These are phyloP conservation scores for Heteromyza rotundicornis DNA, from an alignment of 2,888 invertebrate species.

Conservation along the genomic window DNA sequence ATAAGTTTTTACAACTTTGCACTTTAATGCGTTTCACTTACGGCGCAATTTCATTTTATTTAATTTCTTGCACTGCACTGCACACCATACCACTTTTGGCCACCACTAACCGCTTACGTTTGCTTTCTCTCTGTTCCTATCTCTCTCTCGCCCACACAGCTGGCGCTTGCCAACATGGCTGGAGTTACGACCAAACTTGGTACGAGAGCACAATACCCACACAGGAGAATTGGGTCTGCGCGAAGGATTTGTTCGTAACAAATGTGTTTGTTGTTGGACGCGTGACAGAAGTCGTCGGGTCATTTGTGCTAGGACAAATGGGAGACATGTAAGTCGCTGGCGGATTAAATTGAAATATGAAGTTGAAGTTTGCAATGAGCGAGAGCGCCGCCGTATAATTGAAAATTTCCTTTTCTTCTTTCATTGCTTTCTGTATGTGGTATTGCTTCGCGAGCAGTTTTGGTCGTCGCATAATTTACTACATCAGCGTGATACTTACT, in stretches of 20 bases:
- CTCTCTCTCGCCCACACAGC: conserved; percentile 29
- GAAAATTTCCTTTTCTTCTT: conserved; percentile 19
- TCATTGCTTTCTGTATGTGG: conserved; percentile 17
- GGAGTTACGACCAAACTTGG: conserved; percentile 66
- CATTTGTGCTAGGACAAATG: conserved; percentile 66
- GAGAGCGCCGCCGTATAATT: conserved; percentile 4
- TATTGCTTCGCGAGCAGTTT: conserved; percentile 56
- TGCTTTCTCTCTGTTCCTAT: conserved; percentile 11
- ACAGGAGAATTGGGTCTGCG: conserved; percentile 67
- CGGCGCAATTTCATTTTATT: conserved; percentile 22
- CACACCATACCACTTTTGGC: conserved; percentile 9
- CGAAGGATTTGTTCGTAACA: conserved; percentile 65
- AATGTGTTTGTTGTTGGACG: conserved; percentile 66
- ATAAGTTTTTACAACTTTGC: conserved; percentile 54
- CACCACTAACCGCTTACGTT: neutral
- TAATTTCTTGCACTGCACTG: conserved; percentile 6
- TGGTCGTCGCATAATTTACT: conserved; percentile 65
- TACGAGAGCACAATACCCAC: conserved; percentile 65
- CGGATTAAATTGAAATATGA: conserved; percentile 11
- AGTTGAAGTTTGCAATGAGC: conserved; percentile 30
- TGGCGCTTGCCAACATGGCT: conserved; percentile 65
- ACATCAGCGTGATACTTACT: conserved; percentile 62
- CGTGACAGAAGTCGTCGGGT: conserved; percentile 66
- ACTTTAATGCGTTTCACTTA: conserved; percentile 55
- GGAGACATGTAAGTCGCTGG: conserved; percentile 65